Conservation (phyloP, 2,888 invertebrate species). For the Scaptomyza reducta region DNA sequence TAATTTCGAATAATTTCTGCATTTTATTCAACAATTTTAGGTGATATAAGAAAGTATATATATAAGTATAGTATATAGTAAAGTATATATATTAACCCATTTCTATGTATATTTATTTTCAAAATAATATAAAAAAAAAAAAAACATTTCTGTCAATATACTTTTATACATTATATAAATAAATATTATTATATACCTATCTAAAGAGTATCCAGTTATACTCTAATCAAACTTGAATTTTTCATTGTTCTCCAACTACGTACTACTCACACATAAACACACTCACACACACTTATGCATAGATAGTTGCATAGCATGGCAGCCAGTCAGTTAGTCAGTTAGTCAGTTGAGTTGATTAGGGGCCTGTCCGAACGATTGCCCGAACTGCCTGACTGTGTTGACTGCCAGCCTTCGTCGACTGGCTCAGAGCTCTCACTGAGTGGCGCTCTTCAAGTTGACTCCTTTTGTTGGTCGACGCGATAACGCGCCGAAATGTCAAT, state of each 20-base stretch:
- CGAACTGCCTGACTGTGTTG: slow-evolving; percentile 22
- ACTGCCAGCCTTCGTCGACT: slow-evolving; percentile 33
- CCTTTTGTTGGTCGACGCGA: slow-evolving; percentile 76
- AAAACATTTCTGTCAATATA: no score
- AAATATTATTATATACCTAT: no score
- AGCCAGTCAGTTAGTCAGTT: slow-evolving; percentile 28
- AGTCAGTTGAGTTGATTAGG: slow-evolving; percentile 74
- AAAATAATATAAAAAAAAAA: no score
- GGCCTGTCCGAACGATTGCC: slow-evolving; percentile 55
- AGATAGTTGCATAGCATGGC: slow-evolving; percentile 43
- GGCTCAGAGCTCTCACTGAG: slow-evolving; percentile 21
- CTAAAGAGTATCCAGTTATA: background rate
- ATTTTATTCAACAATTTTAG: no score
- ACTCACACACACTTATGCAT: slow-evolving; percentile 11
- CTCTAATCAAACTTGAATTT: slow-evolving; percentile 5
- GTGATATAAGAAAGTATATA: no score
- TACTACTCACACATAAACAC: background rate
- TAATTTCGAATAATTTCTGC: no score
- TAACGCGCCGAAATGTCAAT: slow-evolving; percentile 80
- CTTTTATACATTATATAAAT: no score
- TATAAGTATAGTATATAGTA: no score
- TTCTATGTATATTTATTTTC: no score
- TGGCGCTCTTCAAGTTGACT: slow-evolving; percentile 72
- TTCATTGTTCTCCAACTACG: slow-evolving; percentile 35
- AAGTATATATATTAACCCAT: no score